Evolutionary conservation across 2,797 vertebrate genomes (phyloP), one percentile per base, ranked within the genome.

Genomic region (Sebastes glaucus): DNA sequence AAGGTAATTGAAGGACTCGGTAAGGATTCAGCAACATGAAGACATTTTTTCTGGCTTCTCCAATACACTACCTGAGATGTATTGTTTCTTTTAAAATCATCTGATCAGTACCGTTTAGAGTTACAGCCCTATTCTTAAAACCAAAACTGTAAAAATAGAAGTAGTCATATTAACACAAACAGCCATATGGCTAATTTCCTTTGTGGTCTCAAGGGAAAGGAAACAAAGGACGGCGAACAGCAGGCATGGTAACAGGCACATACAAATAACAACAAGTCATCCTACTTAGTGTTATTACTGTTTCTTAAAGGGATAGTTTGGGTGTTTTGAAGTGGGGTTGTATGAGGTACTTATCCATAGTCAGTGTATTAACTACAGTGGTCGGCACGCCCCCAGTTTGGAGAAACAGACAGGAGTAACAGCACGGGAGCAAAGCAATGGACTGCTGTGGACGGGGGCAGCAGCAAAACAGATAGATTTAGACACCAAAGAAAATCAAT

Each of bases 161-260:
- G 23, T 20, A 10, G 27, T n/a, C 8, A 23, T 23, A 16, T 52
- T 46, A 27, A 61, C 67, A 79, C 49, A 53, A 80, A 56, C 71
- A 59, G 35, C 35, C 71, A 76, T 70, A 72, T 66, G 69, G 63
- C 49, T 49, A 23, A 46, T 63, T 81, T 84, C 65, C 71, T 67
- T 2, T 77, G 77, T 55, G 53, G n/a, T 77, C 78, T 63, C 61
- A 20, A 60, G 42, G n/a, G 28, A 74, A 70, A 70, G 33, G 30
- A 78, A 86, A 81, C 61, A 53, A 72, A 38, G 56, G 42, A 63
- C 42, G 23, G 33, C 20, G 46, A 53, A 53, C 28, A 38, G 59
- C 16, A 52, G 38, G 42, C 22, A 70, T 57, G 20, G 56, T 38
- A 82, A 74, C 5, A 65, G 25, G 32, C 35, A 65, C 52, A 82